Evolutionary conservation across 2,797 vertebrate species (phyloP).

Genomic region (Enteromius afrohamiltoni): DNA sequence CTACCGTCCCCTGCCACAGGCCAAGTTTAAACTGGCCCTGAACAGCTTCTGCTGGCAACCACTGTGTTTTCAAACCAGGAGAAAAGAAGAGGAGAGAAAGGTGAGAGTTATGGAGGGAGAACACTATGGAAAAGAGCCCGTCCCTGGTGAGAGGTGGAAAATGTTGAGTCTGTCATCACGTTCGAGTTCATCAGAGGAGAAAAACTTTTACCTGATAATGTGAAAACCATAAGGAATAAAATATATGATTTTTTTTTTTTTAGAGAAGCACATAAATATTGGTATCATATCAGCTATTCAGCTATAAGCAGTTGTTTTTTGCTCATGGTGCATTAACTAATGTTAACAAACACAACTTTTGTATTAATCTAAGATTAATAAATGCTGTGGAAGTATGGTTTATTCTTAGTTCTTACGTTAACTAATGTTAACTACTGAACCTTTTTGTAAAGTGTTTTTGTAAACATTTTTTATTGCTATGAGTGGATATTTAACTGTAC

Average conservation of each 20-base stretch:
- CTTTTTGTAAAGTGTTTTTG: too few relatives aligned
- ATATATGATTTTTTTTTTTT: not conserved
- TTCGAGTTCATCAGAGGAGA: slow-evolving; percentile 20
- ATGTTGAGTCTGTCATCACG: not conserved
- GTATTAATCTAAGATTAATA: too few relatives aligned
- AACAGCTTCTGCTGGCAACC: slow-evolving; percentile 56
- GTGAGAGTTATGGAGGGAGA: slow-evolving; percentile 37
- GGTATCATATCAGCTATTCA: not conserved
- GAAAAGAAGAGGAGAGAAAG: slow-evolving; percentile 35
- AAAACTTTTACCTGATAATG: slow-evolving; percentile 6
- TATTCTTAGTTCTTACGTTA: too few relatives aligned
- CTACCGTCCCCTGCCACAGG: slow-evolving; percentile 60
- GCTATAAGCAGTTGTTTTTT: not conserved
- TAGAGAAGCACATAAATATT: not conserved
- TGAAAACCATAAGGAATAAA: not conserved
- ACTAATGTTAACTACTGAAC: too few relatives aligned
- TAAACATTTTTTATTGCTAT: not conserved
- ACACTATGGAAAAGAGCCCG: slow-evolving; percentile 21
- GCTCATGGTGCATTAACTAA: too few relatives aligned
- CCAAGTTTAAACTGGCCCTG: slow-evolving; percentile 64
- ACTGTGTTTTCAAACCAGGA: slow-evolving; percentile 51
- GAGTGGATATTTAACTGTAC: not conserved
- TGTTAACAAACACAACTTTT: too few relatives aligned
- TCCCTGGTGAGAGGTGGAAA: not conserved
- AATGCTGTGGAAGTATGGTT: too few relatives aligned